Conservation (phyloP, 2,113 vertebrate genomes). For the Herpailurus yagouaroundi region DNA sequence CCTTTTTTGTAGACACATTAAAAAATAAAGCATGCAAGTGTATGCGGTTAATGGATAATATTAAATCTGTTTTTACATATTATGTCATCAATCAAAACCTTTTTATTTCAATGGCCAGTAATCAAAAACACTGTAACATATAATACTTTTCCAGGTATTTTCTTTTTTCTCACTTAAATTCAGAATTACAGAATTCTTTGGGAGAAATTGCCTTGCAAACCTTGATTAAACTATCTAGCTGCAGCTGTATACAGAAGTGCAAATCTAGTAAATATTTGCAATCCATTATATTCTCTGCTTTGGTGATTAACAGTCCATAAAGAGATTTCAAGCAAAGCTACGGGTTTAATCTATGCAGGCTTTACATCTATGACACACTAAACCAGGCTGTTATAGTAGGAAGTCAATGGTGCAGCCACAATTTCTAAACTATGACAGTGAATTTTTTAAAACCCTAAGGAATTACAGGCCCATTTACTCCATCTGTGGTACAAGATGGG, state of each 20-base stretch:
- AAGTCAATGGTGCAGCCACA: slow-evolving; percentile 81
- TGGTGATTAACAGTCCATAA: slow-evolving; percentile 86
- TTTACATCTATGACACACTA: slow-evolving; percentile 73
- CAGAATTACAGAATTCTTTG: slow-evolving; percentile 59
- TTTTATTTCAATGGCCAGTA: slow-evolving; percentile 59
- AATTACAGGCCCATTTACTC: slow-evolving; percentile 87
- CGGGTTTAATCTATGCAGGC: slow-evolving; percentile 81
- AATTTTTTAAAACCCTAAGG: slow-evolving; percentile 86
- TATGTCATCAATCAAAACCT: slow-evolving; percentile 57
- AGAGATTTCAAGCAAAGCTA: slow-evolving; percentile 85
- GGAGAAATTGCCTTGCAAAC: slow-evolving; percentile 70
- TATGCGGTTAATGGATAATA: slow-evolving; percentile 33
- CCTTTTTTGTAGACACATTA: slow-evolving; percentile 47
- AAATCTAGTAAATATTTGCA: slow-evolving; percentile 85
- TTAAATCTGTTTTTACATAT: slow-evolving; percentile 9
- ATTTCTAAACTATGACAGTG: slow-evolving; percentile 80
- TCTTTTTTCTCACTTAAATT: slow-evolving; percentile 59
- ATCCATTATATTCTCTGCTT: slow-evolving; percentile 81
- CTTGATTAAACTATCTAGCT: slow-evolving; percentile 79
- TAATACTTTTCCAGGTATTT: background rate
- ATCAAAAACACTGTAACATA: slow-evolving; percentile 42
- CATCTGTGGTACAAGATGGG: slow-evolving; percentile 83
- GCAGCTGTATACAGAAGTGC: slow-evolving; percentile 70
- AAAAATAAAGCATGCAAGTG: background rate
- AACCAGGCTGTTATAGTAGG: slow-evolving; percentile 64